Conservation (phyloP, 2,113 vertebrate species). For the Phaetusa simplex region DNA sequence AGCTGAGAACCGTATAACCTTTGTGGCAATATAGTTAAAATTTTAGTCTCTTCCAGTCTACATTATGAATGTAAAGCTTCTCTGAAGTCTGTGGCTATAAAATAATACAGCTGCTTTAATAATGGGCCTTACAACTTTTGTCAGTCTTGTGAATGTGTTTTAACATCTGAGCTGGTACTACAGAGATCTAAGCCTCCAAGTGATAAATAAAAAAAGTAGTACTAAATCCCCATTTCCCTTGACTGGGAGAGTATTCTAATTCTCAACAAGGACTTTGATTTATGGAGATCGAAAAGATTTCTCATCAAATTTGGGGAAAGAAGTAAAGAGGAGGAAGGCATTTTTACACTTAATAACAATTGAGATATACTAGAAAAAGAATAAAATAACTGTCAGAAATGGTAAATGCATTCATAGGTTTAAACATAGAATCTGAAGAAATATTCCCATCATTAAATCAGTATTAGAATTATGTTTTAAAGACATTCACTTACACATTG, state of each 20-base stretch:
- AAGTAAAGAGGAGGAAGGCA: not conserved
- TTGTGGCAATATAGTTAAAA: not conserved
- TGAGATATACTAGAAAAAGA: not conserved
- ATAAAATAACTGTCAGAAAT: not conserved
- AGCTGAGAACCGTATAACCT: not conserved
- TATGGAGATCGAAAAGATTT: not conserved
- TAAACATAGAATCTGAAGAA: not conserved
- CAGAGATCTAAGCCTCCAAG: not conserved
- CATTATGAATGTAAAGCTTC: not conserved
- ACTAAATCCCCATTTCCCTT: not conserved
- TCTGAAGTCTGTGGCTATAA: not conserved
- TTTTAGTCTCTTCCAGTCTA: not conserved
- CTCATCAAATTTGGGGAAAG: not conserved
- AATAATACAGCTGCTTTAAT: not conserved
- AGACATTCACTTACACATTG: not conserved
- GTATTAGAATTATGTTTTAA: not conserved
- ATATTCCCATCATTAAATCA: not conserved
- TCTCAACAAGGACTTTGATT: constrained; percentile 17
- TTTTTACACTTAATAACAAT: not conserved
- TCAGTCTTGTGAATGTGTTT: not conserved
- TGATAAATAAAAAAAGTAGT: not conserved
- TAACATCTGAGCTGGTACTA: not conserved
- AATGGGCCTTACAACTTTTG: not conserved
- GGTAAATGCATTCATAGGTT: not conserved
- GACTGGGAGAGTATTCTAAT: not conserved